A percentile compares a stretch with the other conserved stretches of the same genome.
Evolutionary conservation across 2,888 invertebrate genomes (phyloP).

Genomic region (Tubulanus polymorphus): DNA sequence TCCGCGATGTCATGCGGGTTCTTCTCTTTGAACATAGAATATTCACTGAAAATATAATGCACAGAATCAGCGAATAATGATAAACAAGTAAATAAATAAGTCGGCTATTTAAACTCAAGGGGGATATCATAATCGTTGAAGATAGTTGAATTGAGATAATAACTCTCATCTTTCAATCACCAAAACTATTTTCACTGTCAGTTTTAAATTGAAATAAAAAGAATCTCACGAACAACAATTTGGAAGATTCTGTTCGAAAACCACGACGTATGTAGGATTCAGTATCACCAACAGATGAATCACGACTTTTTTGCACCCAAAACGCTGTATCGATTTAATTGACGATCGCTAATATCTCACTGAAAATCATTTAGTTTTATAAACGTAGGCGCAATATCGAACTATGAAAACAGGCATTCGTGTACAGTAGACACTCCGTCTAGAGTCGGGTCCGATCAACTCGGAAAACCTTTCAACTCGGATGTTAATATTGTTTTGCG

Average conservation of each 20-base stretch:
- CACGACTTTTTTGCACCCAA: too few relatives aligned
- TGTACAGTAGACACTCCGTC: too few relatives aligned
- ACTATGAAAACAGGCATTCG: neutral
- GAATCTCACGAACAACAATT: slow-evolving; percentile 1
- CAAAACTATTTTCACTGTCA: too few relatives aligned
- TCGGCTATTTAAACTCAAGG: neutral
- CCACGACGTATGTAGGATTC: too few relatives aligned
- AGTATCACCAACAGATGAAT: too few relatives aligned
- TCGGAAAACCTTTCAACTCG: too few relatives aligned
- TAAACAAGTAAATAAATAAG: neutral
- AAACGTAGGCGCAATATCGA: neutral
- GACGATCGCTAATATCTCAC: too few relatives aligned
- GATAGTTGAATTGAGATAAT: neutral
- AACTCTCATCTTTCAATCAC: too few relatives aligned
- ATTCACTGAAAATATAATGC: slow-evolving; percentile 33
- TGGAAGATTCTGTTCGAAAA: too few relatives aligned
- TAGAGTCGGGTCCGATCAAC: too few relatives aligned
- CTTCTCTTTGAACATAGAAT: slow-evolving; percentile 45
- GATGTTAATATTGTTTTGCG: too few relatives aligned
- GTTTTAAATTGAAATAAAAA: slow-evolving; percentile 4
- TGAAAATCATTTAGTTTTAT: neutral
- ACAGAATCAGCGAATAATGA: neutral
- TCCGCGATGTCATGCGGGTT: slow-evolving; percentile 70
- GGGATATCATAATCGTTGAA: neutral
- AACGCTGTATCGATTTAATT: too few relatives aligned